A percentile compares a stretch with the other conserved stretches of the same genome.
Conservation (phyloP, 2,888 invertebrate species). For the Caenorhabditis uteleia region DNA sequence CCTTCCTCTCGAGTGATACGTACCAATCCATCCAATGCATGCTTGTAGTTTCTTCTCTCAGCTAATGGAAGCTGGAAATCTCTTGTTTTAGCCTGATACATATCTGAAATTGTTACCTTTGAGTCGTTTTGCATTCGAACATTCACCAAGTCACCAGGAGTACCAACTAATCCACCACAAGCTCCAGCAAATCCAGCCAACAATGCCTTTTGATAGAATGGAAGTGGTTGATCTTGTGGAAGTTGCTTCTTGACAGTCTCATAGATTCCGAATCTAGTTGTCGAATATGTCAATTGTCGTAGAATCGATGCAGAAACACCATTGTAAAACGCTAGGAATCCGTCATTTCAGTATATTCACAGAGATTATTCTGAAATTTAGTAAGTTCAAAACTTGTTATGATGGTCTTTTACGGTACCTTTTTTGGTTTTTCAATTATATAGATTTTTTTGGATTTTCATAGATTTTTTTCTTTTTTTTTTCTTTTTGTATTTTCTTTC, state of each 20-base stretch:
- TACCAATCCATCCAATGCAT: slow-evolving; percentile 88
- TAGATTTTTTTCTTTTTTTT: too few species aligned
- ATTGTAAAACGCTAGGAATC: slow-evolving; percentile 48
- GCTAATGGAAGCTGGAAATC: slow-evolving; percentile 59
- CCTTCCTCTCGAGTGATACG: slow-evolving; percentile 85
- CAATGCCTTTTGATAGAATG: slow-evolving; percentile 79
- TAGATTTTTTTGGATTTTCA: too few species aligned
- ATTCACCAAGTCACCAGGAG: slow-evolving; percentile 95
- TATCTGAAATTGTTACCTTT: too few species aligned
- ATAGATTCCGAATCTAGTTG: slow-evolving; percentile 82
- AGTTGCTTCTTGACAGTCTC: slow-evolving; percentile 74
- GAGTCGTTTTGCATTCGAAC: slow-evolving; percentile 99
- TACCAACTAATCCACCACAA: slow-evolving; percentile 87
- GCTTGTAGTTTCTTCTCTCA: slow-evolving; percentile 81
- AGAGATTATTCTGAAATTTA: too few species aligned
- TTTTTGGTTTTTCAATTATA: too few species aligned
- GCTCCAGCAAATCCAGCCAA: slow-evolving; percentile 86
- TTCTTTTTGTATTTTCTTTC: too few species aligned
- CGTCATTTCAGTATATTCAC: slow-evolving; percentile 77
- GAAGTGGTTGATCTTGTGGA: slow-evolving; percentile 72
- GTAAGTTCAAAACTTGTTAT: too few species aligned
- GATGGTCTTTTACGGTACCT: too few species aligned
- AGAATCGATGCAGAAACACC: slow-evolving; percentile 86
- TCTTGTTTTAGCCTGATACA: too few species aligned
- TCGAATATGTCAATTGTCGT: slow-evolving; percentile 88